Evolutionary conservation across 1,140 invertebrate genomes (phyloP).

Genomic region (Hycleus phaleratus): DNA sequence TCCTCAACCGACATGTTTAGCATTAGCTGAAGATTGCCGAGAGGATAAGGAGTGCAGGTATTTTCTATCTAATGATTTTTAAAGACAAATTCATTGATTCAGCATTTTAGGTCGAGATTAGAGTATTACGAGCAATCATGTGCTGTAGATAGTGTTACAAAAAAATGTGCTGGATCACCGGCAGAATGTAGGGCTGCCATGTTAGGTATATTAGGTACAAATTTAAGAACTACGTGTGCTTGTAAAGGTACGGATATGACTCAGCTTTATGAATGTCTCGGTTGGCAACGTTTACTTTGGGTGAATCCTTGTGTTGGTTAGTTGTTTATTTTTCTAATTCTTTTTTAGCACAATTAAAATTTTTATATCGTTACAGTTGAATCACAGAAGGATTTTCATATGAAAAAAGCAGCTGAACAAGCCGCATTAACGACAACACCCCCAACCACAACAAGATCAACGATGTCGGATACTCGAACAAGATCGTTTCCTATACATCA

Average conservation of each 20-base stretch:
- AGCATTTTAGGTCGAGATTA: constrained; percentile 56
- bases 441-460: constrained; percentile 39
- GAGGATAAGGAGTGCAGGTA: constrained; percentile 67
- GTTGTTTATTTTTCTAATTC: constrained; percentile 32
- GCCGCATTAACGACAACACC: constrained; percentile 40
- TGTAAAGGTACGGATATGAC: constrained; percentile 76
- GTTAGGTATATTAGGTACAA: constrained; percentile 77
- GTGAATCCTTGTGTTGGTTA: constrained; percentile 86
- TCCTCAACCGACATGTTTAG: constrained; percentile 70
- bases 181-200: constrained; percentile 72
- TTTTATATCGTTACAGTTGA: constrained; percentile 57
- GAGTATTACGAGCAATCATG: constrained; percentile 85
- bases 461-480: constrained; percentile 20
- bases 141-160: constrained; percentile 79
- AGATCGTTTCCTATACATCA: constrained; percentile 20
- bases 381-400: constrained; percentile 80
- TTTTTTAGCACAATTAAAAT: not conserved
- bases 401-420: constrained; percentile 50
- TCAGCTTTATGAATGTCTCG: constrained; percentile 76
- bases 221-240: constrained; percentile 72
- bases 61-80: constrained; percentile 9
- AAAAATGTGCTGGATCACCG: constrained; percentile 77
- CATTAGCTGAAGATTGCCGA: constrained; percentile 68
- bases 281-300: constrained; percentile 85
- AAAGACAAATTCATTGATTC: not conserved